Conservation (phyloP, 2,888 invertebrate genomes). For the Anthophora plumipes region DNA sequence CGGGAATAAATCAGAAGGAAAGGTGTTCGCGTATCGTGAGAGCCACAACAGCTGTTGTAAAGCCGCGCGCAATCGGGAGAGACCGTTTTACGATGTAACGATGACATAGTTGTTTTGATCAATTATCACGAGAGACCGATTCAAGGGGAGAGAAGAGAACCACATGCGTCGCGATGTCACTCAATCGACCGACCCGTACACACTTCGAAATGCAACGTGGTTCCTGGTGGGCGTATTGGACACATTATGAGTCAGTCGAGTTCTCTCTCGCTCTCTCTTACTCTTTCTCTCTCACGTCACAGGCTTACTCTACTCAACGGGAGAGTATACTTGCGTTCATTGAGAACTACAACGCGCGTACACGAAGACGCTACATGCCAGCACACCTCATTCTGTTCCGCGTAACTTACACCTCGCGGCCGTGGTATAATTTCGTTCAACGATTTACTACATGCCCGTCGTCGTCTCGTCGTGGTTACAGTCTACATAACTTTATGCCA, state of each 20-base stretch:
- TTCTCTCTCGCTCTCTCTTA: too few species aligned
- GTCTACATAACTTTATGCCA: background rate
- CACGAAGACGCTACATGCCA: background rate
- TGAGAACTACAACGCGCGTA: conserved; percentile 25
- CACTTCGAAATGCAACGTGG: conserved; percentile 46
- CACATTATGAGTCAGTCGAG: conserved; percentile 72
- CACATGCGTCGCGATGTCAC: background rate
- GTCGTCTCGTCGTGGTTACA: background rate
- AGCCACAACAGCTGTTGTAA: conserved; percentile 17
- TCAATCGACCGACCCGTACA: conserved; percentile 6
- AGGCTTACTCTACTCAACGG: background rate
- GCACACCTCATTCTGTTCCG: background rate
- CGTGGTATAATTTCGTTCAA: background rate
- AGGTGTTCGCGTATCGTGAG: conserved; percentile 22
- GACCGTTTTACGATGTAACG: background rate
- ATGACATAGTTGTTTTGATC: conserved; percentile 1
- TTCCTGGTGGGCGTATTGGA: conserved; percentile 69
- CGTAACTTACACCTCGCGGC: background rate
- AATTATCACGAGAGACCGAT: background rate
- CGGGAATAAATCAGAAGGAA: conserved; percentile 18
- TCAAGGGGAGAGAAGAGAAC: background rate
- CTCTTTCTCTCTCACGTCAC: too few species aligned
- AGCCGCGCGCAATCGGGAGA: background rate
- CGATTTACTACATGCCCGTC: background rate
- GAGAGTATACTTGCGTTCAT: conserved; percentile 52